Base-by-base conservation (phyloP, 2,888 invertebrate genomes). In the Neoaliturus tenellus region DNA sequence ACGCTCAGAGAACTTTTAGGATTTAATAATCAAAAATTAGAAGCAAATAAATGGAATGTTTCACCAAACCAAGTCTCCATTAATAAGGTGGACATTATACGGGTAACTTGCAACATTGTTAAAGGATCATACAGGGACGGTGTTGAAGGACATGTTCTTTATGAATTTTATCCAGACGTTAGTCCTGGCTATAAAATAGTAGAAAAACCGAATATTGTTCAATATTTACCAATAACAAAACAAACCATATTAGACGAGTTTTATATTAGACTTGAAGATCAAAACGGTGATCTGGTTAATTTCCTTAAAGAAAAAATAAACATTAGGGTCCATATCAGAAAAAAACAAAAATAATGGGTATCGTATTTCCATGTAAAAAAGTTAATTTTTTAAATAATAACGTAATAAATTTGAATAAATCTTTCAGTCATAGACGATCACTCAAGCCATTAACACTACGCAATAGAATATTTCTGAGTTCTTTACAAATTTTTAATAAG, bases 151-250 rank as follows among this genome's bases (percentile, higher is more conserved):
- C 75, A 75, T n/a, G 75, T 44, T 0, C 17, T 75, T 14, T 51
- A 75, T 23, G 75, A 75, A 48, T 75, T 75, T 31, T 75, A 75
- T 33, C 28, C 48, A 3, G 28, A 23, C 23, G 75, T 75, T 1
- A 31, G 28, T 48, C 80, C 55, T 0, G 80, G 58, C 8, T 80
- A 10, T 33, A 75, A 75, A 48, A 75, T 75, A 48, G 25, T 75
- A 0, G 75, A 75, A 17, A 75, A 75, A 75, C 75, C 75, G 1
- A 75, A 25, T 28, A 48, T 44, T 75, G 48, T 75, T 12, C 41
- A 48, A 25, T 75, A 75, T 75, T 75, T 75, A 28, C 75, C 75
- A 14, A 48, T 75, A 1, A 75, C 41, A 23, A 71, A 71, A 39
- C 39, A 39, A 5, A 33, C 10, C 12, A 8, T 14, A 17, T 48